Conservation (phyloP, 2,797 vertebrate species). For the Channallabes apus region DNA sequence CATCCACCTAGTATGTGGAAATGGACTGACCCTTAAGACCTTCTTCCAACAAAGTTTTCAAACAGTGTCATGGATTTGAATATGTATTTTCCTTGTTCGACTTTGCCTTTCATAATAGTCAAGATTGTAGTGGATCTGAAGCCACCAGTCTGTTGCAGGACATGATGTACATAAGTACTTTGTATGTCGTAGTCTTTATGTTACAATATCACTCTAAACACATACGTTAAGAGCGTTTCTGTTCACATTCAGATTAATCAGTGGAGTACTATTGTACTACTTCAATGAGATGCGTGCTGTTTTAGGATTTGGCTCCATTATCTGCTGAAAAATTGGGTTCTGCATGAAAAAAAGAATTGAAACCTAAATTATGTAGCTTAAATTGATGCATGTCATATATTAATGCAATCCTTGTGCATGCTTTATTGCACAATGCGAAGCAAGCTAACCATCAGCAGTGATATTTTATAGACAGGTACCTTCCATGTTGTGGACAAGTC, state of each 20-base stretch:
- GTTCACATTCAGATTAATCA: constrained; percentile 85
- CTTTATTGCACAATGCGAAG: not conserved
- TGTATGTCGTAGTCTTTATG: no score
- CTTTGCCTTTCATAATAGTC: no score
- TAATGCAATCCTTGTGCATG: not conserved
- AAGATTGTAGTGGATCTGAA: not conserved
- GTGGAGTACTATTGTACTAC: constrained; percentile 72
- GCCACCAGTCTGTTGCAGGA: not conserved
- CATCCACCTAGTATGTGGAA: no score
- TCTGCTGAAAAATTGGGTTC: not conserved
- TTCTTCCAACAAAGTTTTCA: no score
- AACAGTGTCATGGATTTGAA: no score
- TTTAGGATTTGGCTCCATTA: not conserved
- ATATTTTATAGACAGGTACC: constrained; percentile 87
- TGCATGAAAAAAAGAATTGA: not conserved
- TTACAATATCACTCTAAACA: not conserved
- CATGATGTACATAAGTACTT: no score
- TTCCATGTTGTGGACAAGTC: constrained; percentile 79
- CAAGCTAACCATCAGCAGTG: constrained; percentile 84
- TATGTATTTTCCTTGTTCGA: no score
- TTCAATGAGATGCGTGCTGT: no score
- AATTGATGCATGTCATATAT: no score
- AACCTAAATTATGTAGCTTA: not conserved
- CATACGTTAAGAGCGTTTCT: constrained; percentile 72
- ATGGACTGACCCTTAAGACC: no score